Conservation (phyloP, 1,140 invertebrate genomes). For the Halictus rubicundus region DNA sequence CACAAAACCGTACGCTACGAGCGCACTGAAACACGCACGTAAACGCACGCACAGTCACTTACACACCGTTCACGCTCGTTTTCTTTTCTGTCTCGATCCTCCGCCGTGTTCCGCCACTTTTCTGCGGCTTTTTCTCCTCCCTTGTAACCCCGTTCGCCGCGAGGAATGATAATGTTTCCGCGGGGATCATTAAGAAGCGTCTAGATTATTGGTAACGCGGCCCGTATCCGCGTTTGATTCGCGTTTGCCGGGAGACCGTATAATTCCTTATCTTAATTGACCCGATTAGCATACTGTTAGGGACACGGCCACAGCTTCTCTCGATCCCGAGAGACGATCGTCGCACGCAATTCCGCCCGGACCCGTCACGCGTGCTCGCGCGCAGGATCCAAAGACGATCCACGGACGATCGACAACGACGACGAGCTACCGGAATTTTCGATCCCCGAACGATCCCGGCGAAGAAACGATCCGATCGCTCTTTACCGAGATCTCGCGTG, state of each 20-base stretch:
- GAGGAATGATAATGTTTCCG: conserved; percentile 30
- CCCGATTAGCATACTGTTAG: conserved; percentile 48
- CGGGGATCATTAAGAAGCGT: conserved; percentile 32
- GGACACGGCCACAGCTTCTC: not conserved
- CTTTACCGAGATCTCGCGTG: no score
- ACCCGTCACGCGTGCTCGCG: conserved; percentile 19
- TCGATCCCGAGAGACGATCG: conserved; percentile 13
- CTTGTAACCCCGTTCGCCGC: not conserved
- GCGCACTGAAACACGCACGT: not conserved
- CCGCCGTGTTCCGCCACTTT: conserved; percentile 16
- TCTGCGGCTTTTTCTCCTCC: conserved; percentile 8
- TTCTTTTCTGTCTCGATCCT: conserved; percentile 6
- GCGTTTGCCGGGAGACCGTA: conserved; percentile 38
- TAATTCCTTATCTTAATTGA: conserved; percentile 52
- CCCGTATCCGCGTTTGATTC: conserved; percentile 40
- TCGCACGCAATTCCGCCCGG: conserved; percentile 38
- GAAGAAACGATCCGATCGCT: no score
- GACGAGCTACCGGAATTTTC: conserved; percentile 35
- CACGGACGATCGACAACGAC: not conserved
- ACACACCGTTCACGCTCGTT: not conserved
- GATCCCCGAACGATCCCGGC: no score
- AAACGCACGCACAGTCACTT: no score
- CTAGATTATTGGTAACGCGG: conserved; percentile 15
- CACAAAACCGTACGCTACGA: no score
- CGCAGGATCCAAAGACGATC: not conserved